Evolutionary conservation across 2,113 vertebrate genomes (phyloP).

Genomic region (Spermophilus dauricus): DNA sequence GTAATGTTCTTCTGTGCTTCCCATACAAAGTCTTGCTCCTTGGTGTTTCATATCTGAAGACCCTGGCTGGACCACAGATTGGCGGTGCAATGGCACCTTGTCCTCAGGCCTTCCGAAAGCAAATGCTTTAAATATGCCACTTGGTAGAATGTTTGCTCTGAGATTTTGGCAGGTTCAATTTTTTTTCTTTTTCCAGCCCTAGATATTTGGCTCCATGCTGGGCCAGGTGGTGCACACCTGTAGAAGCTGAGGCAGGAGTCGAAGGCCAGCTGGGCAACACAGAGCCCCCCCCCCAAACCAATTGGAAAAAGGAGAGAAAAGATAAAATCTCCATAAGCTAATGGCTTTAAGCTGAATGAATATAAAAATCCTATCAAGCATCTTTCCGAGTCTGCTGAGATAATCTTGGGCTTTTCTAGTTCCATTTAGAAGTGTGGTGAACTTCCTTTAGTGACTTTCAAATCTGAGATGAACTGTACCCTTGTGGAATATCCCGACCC

Average conservation of each 20-base stretch:
- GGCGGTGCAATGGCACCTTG: rapidly evolving
- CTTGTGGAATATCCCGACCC: not conserved
- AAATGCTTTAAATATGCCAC: not conserved
- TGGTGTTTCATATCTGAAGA: not conserved
- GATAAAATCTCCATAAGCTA: not conserved
- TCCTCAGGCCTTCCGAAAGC: not conserved
- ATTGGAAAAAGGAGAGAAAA: too few species aligned
- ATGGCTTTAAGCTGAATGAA: not conserved
- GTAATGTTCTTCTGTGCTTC: not conserved
- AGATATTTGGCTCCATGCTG: too few species aligned
- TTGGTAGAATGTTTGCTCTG: not conserved
- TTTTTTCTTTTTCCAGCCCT: not conserved
- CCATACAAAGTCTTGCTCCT: not conserved
- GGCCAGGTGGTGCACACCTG: too few species aligned
- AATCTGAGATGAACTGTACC: not conserved
- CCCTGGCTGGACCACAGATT: not conserved
- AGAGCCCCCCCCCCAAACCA: too few species aligned
- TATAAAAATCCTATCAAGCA: not conserved
- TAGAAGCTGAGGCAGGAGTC: too few species aligned
- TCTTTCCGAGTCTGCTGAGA: not conserved
- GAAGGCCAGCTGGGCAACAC: too few species aligned
- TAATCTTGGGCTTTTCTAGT: not conserved
- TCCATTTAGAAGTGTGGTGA: not conserved
- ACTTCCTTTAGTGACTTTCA: not conserved
- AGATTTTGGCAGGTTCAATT: not conserved